phyloP scores from a whole-genome alignment of 2,113 vertebrate species.

The Lasiurus cinereus region DNA sequence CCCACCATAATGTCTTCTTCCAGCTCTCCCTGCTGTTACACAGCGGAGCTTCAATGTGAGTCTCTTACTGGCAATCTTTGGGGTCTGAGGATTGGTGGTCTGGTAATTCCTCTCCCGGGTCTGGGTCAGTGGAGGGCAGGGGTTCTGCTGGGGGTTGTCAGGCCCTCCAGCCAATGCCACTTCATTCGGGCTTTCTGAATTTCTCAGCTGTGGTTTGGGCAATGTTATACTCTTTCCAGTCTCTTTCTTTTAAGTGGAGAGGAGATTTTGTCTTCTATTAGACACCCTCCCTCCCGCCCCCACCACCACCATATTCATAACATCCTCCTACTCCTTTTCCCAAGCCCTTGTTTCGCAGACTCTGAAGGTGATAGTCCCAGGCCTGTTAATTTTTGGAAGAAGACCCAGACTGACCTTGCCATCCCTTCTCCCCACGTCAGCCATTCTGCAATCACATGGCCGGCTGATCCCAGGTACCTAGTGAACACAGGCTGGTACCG shows the following conservation, averaged over 20 bases:
- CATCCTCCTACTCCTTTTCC: background rate
- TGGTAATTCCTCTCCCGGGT: background rate
- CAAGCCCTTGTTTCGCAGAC: background rate
- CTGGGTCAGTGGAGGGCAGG: background rate
- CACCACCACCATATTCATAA: background rate
- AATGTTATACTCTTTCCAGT: background rate
- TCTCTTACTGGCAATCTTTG: background rate
- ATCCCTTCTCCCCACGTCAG: background rate
- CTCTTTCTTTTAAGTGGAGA: background rate
- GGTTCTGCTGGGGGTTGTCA: background rate
- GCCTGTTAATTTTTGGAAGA: background rate
- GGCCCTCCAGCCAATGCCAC: background rate
- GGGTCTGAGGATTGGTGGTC: background rate
- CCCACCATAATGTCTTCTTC: background rate
- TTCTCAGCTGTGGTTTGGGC: background rate
- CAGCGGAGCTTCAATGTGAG: background rate
- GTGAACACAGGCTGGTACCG: background rate
- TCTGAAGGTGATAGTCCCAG: background rate
- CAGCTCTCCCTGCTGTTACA: background rate
- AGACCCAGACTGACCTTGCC: background rate
- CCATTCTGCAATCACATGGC: background rate
- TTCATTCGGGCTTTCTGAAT: background rate
- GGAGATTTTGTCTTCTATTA: background rate
- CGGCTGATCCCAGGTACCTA: background rate
- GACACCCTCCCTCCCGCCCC: background rate